Evolutionary conservation across 1,140 invertebrate species (phyloP).

Genomic region (Tribolium madens): DNA sequence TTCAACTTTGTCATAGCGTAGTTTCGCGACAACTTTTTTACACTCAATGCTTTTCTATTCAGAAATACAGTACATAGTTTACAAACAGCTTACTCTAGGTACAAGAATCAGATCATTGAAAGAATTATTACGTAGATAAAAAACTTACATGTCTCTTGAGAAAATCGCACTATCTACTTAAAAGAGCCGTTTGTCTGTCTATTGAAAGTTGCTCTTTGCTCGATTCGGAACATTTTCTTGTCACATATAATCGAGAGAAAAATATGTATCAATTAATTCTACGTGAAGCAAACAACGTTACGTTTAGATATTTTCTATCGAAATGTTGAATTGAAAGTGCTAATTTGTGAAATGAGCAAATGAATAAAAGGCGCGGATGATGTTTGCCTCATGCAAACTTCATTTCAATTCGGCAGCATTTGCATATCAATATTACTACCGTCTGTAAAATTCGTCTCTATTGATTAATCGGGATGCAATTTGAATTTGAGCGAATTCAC

Average conservation of each 20-base stretch:
- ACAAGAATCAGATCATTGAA: constrained; percentile 2
- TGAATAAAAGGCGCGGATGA: constrained; percentile 38
- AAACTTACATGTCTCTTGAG: not conserved
- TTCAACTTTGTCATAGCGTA: not conserved
- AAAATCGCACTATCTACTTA: constrained; percentile 23
- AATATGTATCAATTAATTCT: constrained; percentile 32
- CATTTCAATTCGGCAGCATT: constrained; percentile 24
- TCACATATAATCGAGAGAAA: not conserved
- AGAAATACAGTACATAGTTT: not conserved
- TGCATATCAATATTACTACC: constrained; percentile 39
- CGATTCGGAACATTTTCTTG: not conserved
- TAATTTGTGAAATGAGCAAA: constrained; percentile 38
- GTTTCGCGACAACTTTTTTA: constrained; percentile 2
- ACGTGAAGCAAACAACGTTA: not conserved
- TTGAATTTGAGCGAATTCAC: constrained; percentile 4
- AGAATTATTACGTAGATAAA: constrained; percentile 32
- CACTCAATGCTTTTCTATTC: not conserved
- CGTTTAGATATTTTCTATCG: not conserved
- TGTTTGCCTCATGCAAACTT: constrained; percentile 29
- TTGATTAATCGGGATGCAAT: constrained; percentile 30
- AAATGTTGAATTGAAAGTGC: constrained; percentile 24
- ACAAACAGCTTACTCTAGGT: not conserved
- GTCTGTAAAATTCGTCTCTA: constrained; percentile 33
- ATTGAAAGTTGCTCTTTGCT: not conserved
- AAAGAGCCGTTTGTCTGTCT: constrained; percentile 27